Evolutionary conservation across 2,113 vertebrate genomes (phyloP).

Genomic region (Sula dactylatra): DNA sequence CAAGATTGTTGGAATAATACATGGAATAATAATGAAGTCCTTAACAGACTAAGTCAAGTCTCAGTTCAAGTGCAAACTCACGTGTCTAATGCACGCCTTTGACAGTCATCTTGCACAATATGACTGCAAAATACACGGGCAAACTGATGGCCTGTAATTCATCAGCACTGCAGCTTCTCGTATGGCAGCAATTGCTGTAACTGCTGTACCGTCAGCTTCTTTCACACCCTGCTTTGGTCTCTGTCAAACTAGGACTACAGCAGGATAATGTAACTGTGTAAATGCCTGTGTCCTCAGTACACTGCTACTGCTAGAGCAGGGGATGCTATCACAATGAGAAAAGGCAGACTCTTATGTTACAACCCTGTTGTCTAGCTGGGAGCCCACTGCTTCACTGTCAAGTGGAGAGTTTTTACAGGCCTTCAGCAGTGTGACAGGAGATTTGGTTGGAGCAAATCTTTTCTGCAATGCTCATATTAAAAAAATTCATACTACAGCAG

Average conservation of each 20-base stretch:
- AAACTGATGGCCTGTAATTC: neutral
- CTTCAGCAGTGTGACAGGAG: neutral
- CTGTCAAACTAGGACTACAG: neutral
- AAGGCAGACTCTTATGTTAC: neutral
- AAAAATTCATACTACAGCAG: neutral
- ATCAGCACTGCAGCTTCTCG: neutral
- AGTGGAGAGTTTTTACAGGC: neutral
- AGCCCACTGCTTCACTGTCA: neutral
- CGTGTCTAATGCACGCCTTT: neutral
- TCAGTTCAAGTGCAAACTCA: neutral
- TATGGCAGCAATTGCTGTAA: neutral
- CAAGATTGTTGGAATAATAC: neutral
- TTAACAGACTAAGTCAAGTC: neutral
- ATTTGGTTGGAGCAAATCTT: neutral
- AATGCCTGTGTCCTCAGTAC: neutral
- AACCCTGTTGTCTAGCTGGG: neutral
- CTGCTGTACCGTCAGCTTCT: fast-evolving
- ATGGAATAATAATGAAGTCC: neutral
- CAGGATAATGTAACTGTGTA: neutral
- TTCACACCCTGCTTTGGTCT: neutral
- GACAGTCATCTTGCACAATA: neutral
- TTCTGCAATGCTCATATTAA: neutral
- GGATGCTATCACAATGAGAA: neutral
- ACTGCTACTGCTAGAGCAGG: neutral
- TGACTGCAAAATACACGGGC: neutral